These are phyloP conservation scores for Eupithecia insigniata DNA, from an alignment of 2,888 invertebrate genomes.

Conservation along the genomic window DNA sequence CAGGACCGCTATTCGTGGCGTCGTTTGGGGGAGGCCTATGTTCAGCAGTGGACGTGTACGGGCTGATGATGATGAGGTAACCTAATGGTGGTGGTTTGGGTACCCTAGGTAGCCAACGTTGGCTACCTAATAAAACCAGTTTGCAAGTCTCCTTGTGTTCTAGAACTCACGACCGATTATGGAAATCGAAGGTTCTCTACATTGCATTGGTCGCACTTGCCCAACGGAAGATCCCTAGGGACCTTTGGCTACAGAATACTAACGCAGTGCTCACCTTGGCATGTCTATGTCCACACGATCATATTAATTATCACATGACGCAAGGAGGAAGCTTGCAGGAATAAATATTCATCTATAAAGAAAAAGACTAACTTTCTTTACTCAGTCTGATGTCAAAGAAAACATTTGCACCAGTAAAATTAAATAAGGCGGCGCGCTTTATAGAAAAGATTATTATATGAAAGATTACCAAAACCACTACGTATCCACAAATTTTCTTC, in stretches of 20 bases:
- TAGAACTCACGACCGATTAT: constrained; percentile 43
- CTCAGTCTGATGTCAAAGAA: constrained; percentile 34
- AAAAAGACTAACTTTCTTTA: constrained; percentile 33
- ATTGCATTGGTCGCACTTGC: constrained; percentile 37
- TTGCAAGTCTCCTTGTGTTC: not conserved
- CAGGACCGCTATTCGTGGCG: too few relatives aligned
- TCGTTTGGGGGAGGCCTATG: too few relatives aligned
- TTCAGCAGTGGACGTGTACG: too few relatives aligned
- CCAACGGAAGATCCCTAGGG: constrained; percentile 56
- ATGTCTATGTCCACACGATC: constrained; percentile 36
- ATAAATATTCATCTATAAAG: constrained; percentile 19
- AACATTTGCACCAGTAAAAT: constrained; percentile 49
- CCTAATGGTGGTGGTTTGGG: too few relatives aligned
- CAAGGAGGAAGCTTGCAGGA: constrained; percentile 32
- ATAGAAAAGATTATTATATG: constrained; percentile 59
- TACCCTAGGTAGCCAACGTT: too few relatives aligned
- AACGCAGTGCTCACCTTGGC: constrained; percentile 38
- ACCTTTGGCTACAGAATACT: constrained; percentile 46
- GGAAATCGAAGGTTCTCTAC: constrained; percentile 57
- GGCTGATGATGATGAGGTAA: too few relatives aligned
- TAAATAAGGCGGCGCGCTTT: constrained; percentile 46
- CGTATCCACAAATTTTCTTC: constrained; percentile 59
- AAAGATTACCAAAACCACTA: constrained; percentile 4
- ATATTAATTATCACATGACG: constrained; percentile 38
- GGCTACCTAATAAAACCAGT: too few relatives aligned